Evolutionary conservation across 1,140 invertebrate species (phyloP).

Genomic region (Drosophila elegans): DNA sequence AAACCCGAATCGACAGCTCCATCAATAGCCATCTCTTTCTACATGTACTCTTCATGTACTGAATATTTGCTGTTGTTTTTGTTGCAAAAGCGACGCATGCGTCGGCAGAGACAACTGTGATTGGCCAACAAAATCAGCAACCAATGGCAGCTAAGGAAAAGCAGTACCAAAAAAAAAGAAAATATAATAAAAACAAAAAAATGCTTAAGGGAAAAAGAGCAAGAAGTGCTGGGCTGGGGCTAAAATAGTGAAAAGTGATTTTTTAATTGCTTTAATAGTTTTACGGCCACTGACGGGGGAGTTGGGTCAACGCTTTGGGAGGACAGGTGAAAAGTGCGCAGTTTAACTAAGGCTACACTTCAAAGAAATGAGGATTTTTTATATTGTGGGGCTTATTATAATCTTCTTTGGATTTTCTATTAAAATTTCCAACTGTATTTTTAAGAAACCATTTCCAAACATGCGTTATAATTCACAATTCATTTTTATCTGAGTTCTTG

Average conservation of each 20-base stretch:
- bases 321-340: background rate
- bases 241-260: conserved; percentile 79
- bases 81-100: conserved; percentile 54
- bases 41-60: conserved; percentile 22
- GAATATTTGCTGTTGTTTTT: background rate
- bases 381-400: too few species aligned
- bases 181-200: conserved; percentile 16
- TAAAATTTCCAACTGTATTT: too few species aligned
- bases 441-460: too few species aligned
- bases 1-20: conserved; percentile 37
- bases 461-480: too few species aligned
- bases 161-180: conserved; percentile 2
- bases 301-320: background rate
- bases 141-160: conserved; percentile 46
- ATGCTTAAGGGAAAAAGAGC: background rate
- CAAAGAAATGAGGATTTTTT: background rate
- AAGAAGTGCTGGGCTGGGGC: conserved; percentile 6
- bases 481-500: too few species aligned
- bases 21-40: conserved; percentile 44
- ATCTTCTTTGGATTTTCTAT: too few species aligned
- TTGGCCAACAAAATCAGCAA: conserved; percentile 38
- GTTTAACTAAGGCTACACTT: conserved; percentile 8
- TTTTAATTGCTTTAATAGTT: conserved; percentile 80
- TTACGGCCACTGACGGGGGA: conserved; percentile 12
- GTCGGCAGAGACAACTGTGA: conserved; percentile 45